Base-by-base conservation (phyloP, 2,797 vertebrate species). In the Oceanodroma leucorhoa region DNA sequence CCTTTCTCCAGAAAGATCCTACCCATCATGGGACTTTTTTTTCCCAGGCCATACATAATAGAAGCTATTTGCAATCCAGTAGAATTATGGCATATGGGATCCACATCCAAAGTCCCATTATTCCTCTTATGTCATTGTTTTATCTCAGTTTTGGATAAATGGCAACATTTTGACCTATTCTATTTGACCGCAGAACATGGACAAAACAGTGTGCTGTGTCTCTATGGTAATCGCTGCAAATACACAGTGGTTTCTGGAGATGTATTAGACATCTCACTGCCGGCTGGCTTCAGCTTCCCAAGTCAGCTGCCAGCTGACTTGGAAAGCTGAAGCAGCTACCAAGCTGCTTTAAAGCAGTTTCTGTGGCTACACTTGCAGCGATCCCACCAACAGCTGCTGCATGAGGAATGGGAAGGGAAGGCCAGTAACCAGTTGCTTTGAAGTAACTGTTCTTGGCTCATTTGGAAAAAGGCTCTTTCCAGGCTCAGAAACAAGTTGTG, bases 81-180 rank as follows among this genome's bases (percentile, higher is more conserved):
- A 84, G 67, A 94, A 92, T 91, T 80, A 91, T 45, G 57, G 69
- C 55, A 70, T 41, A 21, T 9, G 9, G 64, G 14, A 79, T 70
- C 38, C 30, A 51, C 30, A 90, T 61, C 57, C 76, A 50, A 77
- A 91, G 30, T 70, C 46, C 53, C 58, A 69, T 66, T 89, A 84
- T 65, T 81, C 46, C 36, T 91, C 51, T 85, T 70, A 85, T 55
- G 72, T 77, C 69, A 71, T 18, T 64, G 50, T 53, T 94, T 92
- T 84, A 89, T 90, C 72, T 82, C 88, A 48, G 3, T 48, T 96
- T 94, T 61, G 72, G 69, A 71, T 81, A 94, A 91, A 92, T 41
- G 23, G 45, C 61, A 93, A 67, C 61, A 70, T 94, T 89, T 78
- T 91, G 67, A 94, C 65, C 60, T 54, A 30, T 86, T 88, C 53